These are phyloP conservation scores for human DNA, from an alignment of 2,113 vertebrate genomes.

Conservation along the genomic window DNA sequence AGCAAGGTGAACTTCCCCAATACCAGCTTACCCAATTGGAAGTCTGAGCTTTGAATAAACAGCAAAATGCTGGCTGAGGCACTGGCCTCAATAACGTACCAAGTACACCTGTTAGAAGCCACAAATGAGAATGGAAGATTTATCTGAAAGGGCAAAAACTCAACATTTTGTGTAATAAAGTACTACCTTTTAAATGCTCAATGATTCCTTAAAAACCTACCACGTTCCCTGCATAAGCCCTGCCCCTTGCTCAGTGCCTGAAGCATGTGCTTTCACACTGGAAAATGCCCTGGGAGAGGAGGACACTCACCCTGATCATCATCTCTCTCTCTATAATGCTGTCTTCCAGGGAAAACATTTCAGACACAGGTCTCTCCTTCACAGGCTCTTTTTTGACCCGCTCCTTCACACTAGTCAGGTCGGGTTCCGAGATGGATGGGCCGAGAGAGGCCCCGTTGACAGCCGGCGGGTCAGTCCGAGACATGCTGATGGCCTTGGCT, in stretches of 20 bases:
- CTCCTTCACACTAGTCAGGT: slow-evolving; percentile 97
- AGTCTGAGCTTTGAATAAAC: not conserved
- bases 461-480: slow-evolving; percentile 89
- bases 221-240: fast-evolving
- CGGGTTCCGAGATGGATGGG: slow-evolving; percentile 96
- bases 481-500: slow-evolving; percentile 85
- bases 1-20: not conserved
- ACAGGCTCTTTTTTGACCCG: slow-evolving; percentile 95
- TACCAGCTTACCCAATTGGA: not conserved
- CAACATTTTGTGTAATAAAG: not conserved
- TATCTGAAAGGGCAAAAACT: not conserved
- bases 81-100: not conserved
- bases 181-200: not conserved
- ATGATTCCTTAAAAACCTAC: fast-evolving
- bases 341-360: slow-evolving; percentile 98
- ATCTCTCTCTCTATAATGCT: slow-evolving; percentile 98
- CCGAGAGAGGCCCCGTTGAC: slow-evolving; percentile 91
- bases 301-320: slow-evolving; percentile 91
- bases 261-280: not conserved
- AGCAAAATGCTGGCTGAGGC: not conserved
- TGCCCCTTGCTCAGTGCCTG: not conserved
- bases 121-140: not conserved
- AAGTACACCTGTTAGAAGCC: not conserved
- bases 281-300: fast-evolving
- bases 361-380: slow-evolving; percentile 96